Evolutionary conservation across 2,888 invertebrate genomes (phyloP), one percentile per base, ranked within the genome.

Genomic region (Drosophila longiperda): DNA sequence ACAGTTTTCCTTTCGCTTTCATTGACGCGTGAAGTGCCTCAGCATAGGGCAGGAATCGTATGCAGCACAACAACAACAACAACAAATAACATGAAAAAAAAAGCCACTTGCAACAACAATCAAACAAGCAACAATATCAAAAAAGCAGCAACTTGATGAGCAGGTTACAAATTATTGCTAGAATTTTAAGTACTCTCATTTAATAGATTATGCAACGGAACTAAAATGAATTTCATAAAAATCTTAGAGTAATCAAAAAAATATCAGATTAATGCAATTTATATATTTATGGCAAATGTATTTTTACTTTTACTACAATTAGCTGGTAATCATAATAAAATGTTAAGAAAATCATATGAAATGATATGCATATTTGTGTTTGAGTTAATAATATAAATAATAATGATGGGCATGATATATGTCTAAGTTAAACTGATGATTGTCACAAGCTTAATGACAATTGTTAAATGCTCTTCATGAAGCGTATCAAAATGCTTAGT

Each of bases 1-100:
- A 59, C 54, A 79, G 85, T 89, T 87, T 87, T 87, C 87, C 89
- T 87, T 87, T 87, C 87, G 87, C 87, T 87, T 87, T 87, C 87
- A 87, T 87, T 87, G 89, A 89, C 87, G 87, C 87, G 87, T 87
- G 87, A 87, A 87, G 83, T 83, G 78, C 77, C 80, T 85, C 70
- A 73, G 71, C 74, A 59, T 78, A 82, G 86, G 86, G 73, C 83
- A 88, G 86, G 83, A 86, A 82, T 69, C 68, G 78, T 66, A 73
- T 67, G 67, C 73, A 72, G 66, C 66, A 53, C 62, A 60, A 23
- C 33, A 62, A 72, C 55, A 62, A 60, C 50, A 66, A 53, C 52
- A 72, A 40, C 63, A 73, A 54, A 65, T 49, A 61, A 20, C 34
- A 42, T 36, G 61, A 73, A 53, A 53, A 54, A 29, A 54, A 32